Percentiles rank a stretch among this genome's conserved stretches.
Conservation (phyloP, 2,888 invertebrate species). For the Philonicus albiceps region DNA sequence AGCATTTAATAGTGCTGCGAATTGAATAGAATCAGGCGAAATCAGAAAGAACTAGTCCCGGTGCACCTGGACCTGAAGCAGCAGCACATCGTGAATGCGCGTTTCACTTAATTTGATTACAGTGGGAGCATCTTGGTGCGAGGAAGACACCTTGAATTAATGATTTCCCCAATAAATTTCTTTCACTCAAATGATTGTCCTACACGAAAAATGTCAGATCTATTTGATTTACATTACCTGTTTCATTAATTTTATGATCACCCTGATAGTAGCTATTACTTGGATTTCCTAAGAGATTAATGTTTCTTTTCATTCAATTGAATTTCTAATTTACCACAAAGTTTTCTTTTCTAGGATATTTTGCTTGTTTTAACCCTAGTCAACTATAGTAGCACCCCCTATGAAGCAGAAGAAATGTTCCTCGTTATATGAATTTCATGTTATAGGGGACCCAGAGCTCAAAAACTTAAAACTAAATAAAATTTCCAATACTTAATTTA, state of each 20-base stretch:
- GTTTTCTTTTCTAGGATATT: neutral
- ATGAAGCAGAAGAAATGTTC: no score
- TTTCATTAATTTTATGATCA: neutral
- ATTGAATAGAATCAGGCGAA: neutral
- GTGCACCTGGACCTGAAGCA: neutral
- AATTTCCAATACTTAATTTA: no score
- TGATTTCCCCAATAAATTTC: neutral
- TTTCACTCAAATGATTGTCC: neutral
- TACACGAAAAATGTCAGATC: neutral
- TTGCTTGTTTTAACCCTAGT: neutral
- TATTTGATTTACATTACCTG: neutral
- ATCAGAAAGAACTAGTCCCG: neutral
- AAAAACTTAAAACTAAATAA: no score
- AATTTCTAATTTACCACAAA: neutral
- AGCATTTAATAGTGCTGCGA: neutral
- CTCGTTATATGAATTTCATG: no score
- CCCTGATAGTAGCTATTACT: neutral
- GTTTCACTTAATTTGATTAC: constrained; percentile 16
- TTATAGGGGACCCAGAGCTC: no score
- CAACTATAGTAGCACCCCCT: no score
- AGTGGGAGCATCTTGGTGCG: neutral
- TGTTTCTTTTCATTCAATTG: neutral
- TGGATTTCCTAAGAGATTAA: neutral
- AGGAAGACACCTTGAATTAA: neutral
- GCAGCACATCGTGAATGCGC: neutral